Percentiles rank a stretch among this genome's conserved stretches.
Conservation (phyloP, 2,888 invertebrate genomes). For the Byasa hedistus region DNA sequence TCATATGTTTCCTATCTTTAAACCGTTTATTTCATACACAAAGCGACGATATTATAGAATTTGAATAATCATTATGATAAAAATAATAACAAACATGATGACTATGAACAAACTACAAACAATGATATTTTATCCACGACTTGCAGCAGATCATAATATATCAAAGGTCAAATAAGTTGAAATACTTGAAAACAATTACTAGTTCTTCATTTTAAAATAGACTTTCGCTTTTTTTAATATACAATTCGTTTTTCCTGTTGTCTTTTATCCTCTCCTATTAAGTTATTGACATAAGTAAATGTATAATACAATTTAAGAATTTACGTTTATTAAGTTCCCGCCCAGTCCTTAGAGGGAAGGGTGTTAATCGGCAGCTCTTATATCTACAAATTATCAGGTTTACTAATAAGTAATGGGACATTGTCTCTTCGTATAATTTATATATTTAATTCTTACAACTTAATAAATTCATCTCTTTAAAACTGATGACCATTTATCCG, state of each 20-base stretch:
- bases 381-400: slow-evolving; percentile 28
- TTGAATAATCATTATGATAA: background rate
- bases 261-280: slow-evolving; percentile 14
- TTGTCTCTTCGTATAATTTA: background rate
- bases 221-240: slow-evolving; percentile 4
- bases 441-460: background rate
- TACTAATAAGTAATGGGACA: background rate
- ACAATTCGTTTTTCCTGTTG: slow-evolving; percentile 31
- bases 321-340: slow-evolving; percentile 35
- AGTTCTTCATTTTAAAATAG: background rate
- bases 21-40: background rate
- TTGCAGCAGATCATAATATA: background rate
- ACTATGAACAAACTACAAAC: background rate
- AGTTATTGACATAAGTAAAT: slow-evolving; percentile 36
- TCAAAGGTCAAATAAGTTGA: slow-evolving; percentile 10
- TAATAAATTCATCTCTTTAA: background rate
- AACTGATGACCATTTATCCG: too few species aligned
- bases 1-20: background rate
- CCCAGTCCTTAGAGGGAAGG: slow-evolving; percentile 61
- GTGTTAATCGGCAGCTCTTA: slow-evolving; percentile 59
- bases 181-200: background rate
- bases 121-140: background rate
- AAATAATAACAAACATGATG: background rate
- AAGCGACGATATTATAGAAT: background rate
- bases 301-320: slow-evolving; percentile 26